phyloP scores from a whole-genome alignment of 2,888 invertebrate species.

The Patella pellucida region DNA sequence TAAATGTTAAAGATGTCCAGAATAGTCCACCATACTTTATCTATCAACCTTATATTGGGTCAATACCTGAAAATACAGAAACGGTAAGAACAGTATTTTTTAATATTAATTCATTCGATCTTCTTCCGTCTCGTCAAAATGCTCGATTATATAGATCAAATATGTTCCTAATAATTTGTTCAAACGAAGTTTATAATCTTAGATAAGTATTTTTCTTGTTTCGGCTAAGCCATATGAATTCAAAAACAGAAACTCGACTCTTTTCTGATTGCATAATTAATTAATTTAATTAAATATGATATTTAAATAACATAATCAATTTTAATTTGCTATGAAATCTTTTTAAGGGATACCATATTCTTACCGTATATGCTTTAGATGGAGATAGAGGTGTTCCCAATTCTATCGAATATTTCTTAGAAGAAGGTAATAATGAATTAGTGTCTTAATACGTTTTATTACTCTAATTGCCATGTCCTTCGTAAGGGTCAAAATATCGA shows the following conservation, averaged over 20 bases:
- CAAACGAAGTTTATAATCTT: too few relatives aligned
- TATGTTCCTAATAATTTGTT: too few relatives aligned
- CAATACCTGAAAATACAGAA: constrained; percentile 82
- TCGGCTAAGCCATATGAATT: too few relatives aligned
- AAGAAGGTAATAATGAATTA: constrained; percentile 21
- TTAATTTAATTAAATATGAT: too few relatives aligned
- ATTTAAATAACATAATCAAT: neutral
- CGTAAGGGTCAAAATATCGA: neutral
- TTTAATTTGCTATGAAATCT: neutral
- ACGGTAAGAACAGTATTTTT: constrained; percentile 72
- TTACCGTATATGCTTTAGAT: constrained; percentile 76
- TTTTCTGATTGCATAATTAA: too few relatives aligned
- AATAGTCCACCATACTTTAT: constrained; percentile 93
- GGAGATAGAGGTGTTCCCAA: constrained; percentile 79
- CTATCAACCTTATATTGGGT: constrained; percentile 86
- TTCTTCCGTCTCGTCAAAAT: neutral
- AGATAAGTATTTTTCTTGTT: too few relatives aligned
- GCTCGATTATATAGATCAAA: too few relatives aligned
- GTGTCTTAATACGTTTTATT: neutral
- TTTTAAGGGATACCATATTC: too few relatives aligned
- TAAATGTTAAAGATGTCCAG: constrained; percentile 90
- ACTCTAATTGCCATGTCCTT: neutral
- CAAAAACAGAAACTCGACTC: too few relatives aligned
- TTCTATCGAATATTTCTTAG: constrained; percentile 34
- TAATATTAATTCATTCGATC: too few relatives aligned